phyloP scores from a whole-genome alignment of 2,888 invertebrate species.

The Amphiduros pacificus region DNA sequence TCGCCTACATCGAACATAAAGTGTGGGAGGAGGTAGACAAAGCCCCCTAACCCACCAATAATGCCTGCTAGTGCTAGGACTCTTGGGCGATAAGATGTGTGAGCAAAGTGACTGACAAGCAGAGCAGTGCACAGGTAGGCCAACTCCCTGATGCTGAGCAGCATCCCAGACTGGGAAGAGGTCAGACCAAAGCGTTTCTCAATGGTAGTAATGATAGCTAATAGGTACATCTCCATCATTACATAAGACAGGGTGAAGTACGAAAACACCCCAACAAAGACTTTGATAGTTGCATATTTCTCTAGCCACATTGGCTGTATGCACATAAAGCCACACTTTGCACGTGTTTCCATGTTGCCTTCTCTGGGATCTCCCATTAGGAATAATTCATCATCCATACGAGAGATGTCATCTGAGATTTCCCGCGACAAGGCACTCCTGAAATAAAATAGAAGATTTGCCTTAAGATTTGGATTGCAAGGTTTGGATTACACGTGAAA shows the following conservation, averaged over 20 bases:
- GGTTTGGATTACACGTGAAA: too few relatives aligned
- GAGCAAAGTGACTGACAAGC: constrained; percentile 5
- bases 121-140: constrained; percentile 5
- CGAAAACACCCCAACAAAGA: constrained; percentile 6
- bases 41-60: background rate
- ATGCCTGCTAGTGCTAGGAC: constrained; percentile 1
- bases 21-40: constrained; percentile 5
- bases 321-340: too few relatives aligned
- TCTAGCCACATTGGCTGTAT: too few relatives aligned
- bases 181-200: constrained; percentile 12
- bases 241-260: background rate
- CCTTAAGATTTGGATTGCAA: too few relatives aligned
- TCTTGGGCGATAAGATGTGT: constrained; percentile 2
- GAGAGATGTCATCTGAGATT: too few relatives aligned
- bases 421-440: too few relatives aligned
- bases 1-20: too few relatives aligned
- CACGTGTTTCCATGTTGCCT: too few relatives aligned
- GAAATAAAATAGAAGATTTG: too few relatives aligned
- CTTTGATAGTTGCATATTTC: too few relatives aligned
- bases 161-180: constrained; percentile 1
- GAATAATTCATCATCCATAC: too few relatives aligned
- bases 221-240: constrained; percentile 10
- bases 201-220: constrained; percentile 10
- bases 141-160: constrained; percentile 5
- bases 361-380: too few relatives aligned